Base-by-base conservation (phyloP, 2,888 invertebrate species). In the Melanotus villosus region DNA sequence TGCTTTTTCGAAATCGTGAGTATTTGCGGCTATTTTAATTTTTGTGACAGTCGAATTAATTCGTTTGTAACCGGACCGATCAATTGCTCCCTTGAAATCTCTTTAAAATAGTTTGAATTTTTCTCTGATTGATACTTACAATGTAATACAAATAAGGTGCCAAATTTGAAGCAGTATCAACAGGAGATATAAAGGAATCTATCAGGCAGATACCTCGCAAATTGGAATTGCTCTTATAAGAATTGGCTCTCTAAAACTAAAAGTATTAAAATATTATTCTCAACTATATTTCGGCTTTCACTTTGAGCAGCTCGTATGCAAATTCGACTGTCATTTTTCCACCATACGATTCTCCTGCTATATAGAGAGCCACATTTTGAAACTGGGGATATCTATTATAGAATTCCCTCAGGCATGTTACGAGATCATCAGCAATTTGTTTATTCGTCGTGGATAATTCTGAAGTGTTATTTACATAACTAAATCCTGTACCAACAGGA, bases 151-250 rank as follows among this genome's bases (percentile, higher is more conserved):
- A 87, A 77, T 91, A 90, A 0, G 93, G 93, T 0, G 91, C 95
- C 96, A 96, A 97, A 0, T 93, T 91, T 34, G 93, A 84, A 0
- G 94, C 93, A 0, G 93, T 92, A 80, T 96, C 95, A 57, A 95
- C 89, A 0, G 96, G 95, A 1, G 93, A 93, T 71, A 96, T 93
- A 96, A 96, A 97, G 0, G 95, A 91, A 83, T 96, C 96, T 1
- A 96, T 96, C 82, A 97, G 87, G 0, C 90, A 93, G 19, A 97
- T 89, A 0, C 95, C 96, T 77, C 88, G 87, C 57, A 97, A 87
- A 76, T 93, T 92, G 38, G 91, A 91, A 45, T 86, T 68, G n/a
- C n/a, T n/a, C n/a, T n/a, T n/a, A n/a, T n/a, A n/a, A n/a, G n/a
- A n/a, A n/a, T n/a, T n/a, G n/a, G n/a, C n/a, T n/a, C n/a, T n/a